Evolutionary conservation across 2,797 vertebrate genomes (phyloP), one percentile per base, ranked within the genome.

Genomic region (Scarus forsteni): DNA sequence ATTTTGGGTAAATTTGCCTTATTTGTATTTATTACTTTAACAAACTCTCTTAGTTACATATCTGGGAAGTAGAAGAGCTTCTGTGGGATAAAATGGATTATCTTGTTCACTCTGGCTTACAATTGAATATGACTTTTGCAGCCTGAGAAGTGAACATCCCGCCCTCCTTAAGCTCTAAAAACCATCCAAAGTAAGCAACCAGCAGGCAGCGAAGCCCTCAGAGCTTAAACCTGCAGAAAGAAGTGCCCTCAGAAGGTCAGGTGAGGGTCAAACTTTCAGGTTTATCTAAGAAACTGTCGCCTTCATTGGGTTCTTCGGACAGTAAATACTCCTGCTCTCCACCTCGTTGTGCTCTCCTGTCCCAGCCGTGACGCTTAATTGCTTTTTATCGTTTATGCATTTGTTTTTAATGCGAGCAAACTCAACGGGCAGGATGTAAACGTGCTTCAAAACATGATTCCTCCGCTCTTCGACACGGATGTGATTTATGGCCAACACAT

Each of bases 401-500:
- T 62, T 62, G 55, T 46, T 58, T 79, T 48, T 66, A 53, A 68
- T 52, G 59, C 44, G 60, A 8, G 40, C 13, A 15, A 19, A 10
- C 55, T 44, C 15, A 14, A 9, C 9, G 13, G 52, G 46, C 59
- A 50, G 13, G 18, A 16, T 10, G 48, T 58, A 48, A 38, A 57
- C 56, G 18, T n/a, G 8, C 63, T 56, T 75, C 49, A 58, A 58
- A 70, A 58, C 50, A 43, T 11, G 9, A 34, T 19, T 56, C 52
- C 36, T 50, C 18, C 0, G 0, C 9, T 62, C 54, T 60, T 60
- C 60, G 48, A 45, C 64, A 50, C 43, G 51, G 60, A 58, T 74
- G 38, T 81, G 82, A 79, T 83, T 77, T 74, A 79, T 68, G 8
- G 59, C 18, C 3, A n/a, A 66, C n/a, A n/a, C 34, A 48, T 61